Percentiles rank a stretch among this genome's conserved stretches.
phyloP scores from a whole-genome alignment of 2,888 invertebrate genomes.

The Sinohyriopsis cumingii region DNA sequence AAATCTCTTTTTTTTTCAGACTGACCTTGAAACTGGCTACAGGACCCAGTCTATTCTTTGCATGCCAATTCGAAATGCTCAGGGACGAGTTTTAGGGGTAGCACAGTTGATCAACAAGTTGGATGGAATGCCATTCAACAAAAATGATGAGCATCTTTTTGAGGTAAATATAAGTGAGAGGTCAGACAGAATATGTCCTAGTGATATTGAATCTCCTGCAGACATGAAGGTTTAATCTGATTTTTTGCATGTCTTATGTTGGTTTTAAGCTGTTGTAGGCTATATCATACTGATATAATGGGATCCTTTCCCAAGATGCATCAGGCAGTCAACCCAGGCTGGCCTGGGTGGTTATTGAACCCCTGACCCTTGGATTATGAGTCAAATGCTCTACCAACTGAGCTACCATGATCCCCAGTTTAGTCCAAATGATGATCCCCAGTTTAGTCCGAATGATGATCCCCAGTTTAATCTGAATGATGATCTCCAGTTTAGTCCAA shows the following conservation, averaged over 20 bases:
- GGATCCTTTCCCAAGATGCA: too few species aligned
- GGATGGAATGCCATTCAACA: slow-evolving; percentile 90
- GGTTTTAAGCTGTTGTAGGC: too few species aligned
- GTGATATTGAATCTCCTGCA: slow-evolving; percentile 23
- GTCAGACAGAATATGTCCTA: neutral
- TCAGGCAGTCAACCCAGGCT: too few species aligned
- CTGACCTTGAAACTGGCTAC: slow-evolving; percentile 86
- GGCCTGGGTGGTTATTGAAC: too few species aligned
- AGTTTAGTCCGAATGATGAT: too few species aligned
- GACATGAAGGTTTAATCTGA: slow-evolving; percentile 8
- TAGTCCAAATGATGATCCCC: too few species aligned
- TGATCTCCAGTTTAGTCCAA: too few species aligned
- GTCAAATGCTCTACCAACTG: too few species aligned
- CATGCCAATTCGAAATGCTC: slow-evolving; percentile 96
- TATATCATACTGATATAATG: too few species aligned
- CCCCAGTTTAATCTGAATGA: too few species aligned
- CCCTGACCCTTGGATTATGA: too few species aligned
- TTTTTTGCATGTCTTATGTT: neutral
- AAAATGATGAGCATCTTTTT: slow-evolving; percentile 96
- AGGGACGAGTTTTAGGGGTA: slow-evolving; percentile 92
- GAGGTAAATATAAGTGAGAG: slow-evolving; percentile 74
- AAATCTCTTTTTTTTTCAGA: slow-evolving; percentile 44
- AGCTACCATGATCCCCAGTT: too few species aligned
- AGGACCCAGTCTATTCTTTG: slow-evolving; percentile 92
- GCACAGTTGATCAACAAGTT: slow-evolving; percentile 92